Base-by-base conservation (phyloP, 2,113 vertebrate genomes). In the Procavia capensis region DNA sequence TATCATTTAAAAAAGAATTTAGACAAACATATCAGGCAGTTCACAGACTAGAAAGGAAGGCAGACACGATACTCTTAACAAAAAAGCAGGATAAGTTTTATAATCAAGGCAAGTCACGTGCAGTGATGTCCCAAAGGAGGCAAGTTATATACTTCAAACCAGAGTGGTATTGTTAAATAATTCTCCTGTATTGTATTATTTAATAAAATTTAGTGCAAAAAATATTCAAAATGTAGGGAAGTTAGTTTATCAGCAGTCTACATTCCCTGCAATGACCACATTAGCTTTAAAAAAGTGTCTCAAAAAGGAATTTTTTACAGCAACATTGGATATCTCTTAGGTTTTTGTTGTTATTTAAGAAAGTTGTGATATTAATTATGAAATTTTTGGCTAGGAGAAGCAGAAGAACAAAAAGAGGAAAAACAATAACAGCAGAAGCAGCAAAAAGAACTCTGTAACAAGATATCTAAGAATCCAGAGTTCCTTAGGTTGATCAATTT, bases 381-480 rank as follows among this genome's bases (percentile, higher is more conserved):
- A 16, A 22, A 57, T 72, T 36, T 93, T 90, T 63, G 7, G 7
- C 39, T 74, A 36, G 34, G 16, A 70, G 68, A 47, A 59, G 3
- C 59, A 43, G 41, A 68, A 68, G 34, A n/a, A 70, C 0, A 70
- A 59, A 57, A 57, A 57, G 13, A 57, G 19, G 13, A 57, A 9
- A 9, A 68, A 17, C n/a, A 70, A n/a, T n/a, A 70, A 61, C 36
- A 66, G 3, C 59, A 43, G 36, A 27, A 86, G 16, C 25, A 50
- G n/a, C 45, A 86, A 45, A 2, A 85, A 70, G 41, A 75, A 1
- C 13, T 27, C 17, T 13, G 34, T 75, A 16, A 39, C 1, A 59
- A 66, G 22, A 74, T 39, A 1, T 3, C 0, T 3, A 43, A 16
- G 64, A 36, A 13, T 25, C 31, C 3, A 1, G 63, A 2, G 4